Evolutionary conservation across 2,888 invertebrate species (phyloP), one percentile per base, ranked within the genome.

Genomic region (Artemia sinica): DNA sequence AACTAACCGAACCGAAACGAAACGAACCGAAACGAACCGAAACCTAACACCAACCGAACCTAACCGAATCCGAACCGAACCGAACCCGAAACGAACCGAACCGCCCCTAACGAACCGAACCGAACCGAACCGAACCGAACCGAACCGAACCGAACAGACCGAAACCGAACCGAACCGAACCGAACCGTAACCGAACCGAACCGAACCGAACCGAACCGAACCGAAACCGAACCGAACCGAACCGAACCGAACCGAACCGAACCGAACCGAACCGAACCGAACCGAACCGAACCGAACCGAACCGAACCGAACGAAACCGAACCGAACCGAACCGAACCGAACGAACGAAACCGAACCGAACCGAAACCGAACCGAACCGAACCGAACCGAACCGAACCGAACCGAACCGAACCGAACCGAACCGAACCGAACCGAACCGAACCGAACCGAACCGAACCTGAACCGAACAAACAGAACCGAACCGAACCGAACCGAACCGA

Each of bases 271-370:
- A 70, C 70, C 70, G 65, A 69, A 67, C 68, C 52, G n/a, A 12
- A 52, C 69, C 69, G 65, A 69, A 63, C 69, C 69, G 65, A 69
- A 70, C 70, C 69, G 65, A 69, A 70, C 70, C 69, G 50, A 69
- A 51, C 69, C 68, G 52, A 70, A 14, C 70, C 50, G 49, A 70
- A 70, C 69, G n/a, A 52, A 52, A 52, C 52, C 52, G 52, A 52
- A 70, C 69, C 70, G n/a, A 70, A 66, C 70, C 70, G 58, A 69
- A 70, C 70, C 69, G 58, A n/a, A n/a, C n/a, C n/a, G n/a, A n/a
- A n/a, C n/a, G n/a, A n/a, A n/a, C n/a, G n/a, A n/a, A n/a, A n/a
- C n/a, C n/a, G n/a, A n/a, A n/a, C n/a, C n/a, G n/a, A n/a, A n/a
- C n/a, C n/a, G n/a, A n/a, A n/a, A n/a, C n/a, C n/a, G n/a, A n/a